Conservation (phyloP, 1,140 invertebrate genomes). For the Nephila pilipes region DNA sequence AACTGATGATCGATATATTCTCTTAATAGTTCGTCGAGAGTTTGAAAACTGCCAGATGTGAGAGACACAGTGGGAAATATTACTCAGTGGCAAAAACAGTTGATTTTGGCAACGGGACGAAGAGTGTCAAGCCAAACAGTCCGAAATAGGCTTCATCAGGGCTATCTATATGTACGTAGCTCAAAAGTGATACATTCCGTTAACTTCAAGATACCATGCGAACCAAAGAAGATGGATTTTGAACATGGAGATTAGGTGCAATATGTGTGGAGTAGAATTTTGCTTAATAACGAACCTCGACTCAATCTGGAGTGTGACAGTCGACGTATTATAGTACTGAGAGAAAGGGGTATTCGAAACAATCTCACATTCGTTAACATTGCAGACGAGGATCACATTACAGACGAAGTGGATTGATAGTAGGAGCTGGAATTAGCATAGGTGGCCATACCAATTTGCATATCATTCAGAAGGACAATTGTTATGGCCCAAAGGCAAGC, state of each 20-base stretch:
- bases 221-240: too few relatives aligned
- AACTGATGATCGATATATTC: not conserved
- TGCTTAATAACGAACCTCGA: not conserved
- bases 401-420: not conserved
- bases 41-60: too few relatives aligned
- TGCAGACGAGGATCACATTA: not conserved
- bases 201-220: too few relatives aligned
- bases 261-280: not conserved
- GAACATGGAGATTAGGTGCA: not conserved
- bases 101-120: not conserved
- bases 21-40: not conserved
- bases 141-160: too few relatives aligned
- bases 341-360: not conserved
- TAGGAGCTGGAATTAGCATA: too few relatives aligned
- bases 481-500: too few relatives aligned
- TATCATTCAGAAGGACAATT: too few relatives aligned
- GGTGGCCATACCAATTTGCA: too few relatives aligned
- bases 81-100: not conserved
- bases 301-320: not conserved
- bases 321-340: not conserved
- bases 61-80: not conserved
- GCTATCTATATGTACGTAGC: too few relatives aligned
- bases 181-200: too few relatives aligned
- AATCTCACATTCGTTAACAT: not conserved
- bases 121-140: too few relatives aligned